These are phyloP conservation scores for Tanypteryx hageni DNA, from an alignment of 2,888 invertebrate species.

Conservation along the genomic window DNA sequence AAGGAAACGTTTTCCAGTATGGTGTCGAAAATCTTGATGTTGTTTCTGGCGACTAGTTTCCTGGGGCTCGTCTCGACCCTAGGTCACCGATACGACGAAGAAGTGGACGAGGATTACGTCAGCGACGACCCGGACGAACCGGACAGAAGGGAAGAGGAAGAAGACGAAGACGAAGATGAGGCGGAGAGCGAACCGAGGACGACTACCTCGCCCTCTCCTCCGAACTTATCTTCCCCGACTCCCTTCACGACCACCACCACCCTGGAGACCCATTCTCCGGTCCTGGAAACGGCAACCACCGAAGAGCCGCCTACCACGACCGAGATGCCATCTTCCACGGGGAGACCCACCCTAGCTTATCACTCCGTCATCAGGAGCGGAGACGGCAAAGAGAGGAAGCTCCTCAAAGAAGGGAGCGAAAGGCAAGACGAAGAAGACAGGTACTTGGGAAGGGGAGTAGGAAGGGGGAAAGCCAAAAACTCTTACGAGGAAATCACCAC, in stretches of 20 bases:
- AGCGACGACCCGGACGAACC: neutral
- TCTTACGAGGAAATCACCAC: neutral
- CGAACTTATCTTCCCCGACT: neutral
- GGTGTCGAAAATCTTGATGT: neutral
- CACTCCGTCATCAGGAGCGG: constrained; percentile 78
- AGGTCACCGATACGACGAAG: constrained; percentile 21
- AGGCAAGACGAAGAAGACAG: constrained; percentile 73
- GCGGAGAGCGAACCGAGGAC: constrained; percentile 24
- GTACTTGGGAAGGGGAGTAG: neutral
- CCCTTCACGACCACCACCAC: constrained; percentile 32
- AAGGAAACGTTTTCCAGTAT: neutral
- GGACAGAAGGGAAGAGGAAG: neutral
- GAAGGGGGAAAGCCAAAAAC: neutral
- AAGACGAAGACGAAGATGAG: neutral
- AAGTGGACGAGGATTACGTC: neutral
- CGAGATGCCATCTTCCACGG: neutral
- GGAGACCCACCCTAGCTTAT: constrained; percentile 73
- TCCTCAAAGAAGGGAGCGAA: constrained; percentile 76
- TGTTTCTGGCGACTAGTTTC: neutral
- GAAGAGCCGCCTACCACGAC: neutral
- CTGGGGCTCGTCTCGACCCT: neutral
- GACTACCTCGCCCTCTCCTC: constrained; percentile 3
- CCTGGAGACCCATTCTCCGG: neutral
- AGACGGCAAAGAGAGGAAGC: constrained; percentile 77
- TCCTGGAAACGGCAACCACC: neutral